Conservation (phyloP, 2,888 invertebrate species). For the Seira sanloemensis region DNA sequence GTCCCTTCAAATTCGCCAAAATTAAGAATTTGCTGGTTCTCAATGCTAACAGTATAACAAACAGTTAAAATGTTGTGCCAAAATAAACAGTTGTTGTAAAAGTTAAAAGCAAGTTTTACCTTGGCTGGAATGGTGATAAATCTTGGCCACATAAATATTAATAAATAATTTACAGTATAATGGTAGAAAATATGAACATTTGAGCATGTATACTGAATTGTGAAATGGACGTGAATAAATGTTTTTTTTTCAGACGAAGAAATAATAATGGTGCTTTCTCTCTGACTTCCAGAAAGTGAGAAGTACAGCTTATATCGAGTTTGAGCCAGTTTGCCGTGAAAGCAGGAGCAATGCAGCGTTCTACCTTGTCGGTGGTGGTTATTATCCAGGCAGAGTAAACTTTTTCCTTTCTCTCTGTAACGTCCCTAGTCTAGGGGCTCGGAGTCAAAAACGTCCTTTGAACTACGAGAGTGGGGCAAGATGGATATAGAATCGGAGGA, state of each 20-base stretch:
- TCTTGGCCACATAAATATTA: background rate
- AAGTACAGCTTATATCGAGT: background rate
- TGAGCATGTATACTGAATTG: background rate
- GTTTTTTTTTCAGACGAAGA: background rate
- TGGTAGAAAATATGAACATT: background rate
- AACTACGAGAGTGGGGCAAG: constrained; percentile 64
- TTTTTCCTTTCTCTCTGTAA: background rate
- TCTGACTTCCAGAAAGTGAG: background rate
- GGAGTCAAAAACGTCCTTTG: no score
- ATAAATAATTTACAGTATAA: background rate
- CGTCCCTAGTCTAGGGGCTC: no score
- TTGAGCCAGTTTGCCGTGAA: background rate
- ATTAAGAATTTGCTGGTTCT: no score
- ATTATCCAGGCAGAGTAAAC: background rate
- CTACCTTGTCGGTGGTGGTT: background rate
- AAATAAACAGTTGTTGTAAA: no score
- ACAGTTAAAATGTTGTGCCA: no score
- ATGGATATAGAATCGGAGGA: constrained; percentile 69
- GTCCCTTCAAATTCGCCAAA: no score
- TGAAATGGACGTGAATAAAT: no score
- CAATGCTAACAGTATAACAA: no score
- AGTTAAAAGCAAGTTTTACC: no score
- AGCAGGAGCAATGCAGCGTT: background rate
- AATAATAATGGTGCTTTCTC: background rate
- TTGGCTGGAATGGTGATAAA: background rate